Base-by-base conservation (phyloP, 2,888 invertebrate genomes). In the Troilus luridus region DNA sequence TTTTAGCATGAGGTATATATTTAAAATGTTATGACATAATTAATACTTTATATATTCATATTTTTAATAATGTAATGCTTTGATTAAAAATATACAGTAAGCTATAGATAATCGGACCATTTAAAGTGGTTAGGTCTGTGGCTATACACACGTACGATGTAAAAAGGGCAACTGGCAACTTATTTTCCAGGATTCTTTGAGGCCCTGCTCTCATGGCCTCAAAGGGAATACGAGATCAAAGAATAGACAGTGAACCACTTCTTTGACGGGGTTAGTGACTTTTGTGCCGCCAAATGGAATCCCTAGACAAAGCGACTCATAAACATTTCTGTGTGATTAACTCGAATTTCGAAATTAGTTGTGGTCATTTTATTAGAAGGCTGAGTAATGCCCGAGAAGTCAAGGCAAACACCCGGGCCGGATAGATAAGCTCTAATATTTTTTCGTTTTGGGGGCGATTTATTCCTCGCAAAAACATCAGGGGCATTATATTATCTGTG, bases 201-300 rank as follows among this genome's bases (percentile, higher is more conserved):
- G 56, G 0, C 85, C 11, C 7, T 21, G 21, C 54, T 85, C 56
- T 54, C 56, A 85, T 41, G 85, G 85, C 85, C 56, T 85, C 56
- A 85, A 85, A 85, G 85, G n/a, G 85, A 85, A 85, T 85, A 19
- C 1, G 56, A 56, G 19, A 85, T 85, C 85, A 85, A 56, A 56
- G 85, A 10, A 6, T 17, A 27, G 19, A 24, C 81, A 19, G 21
- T 54, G 5, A 9, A 41, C 41, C 2, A 2, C 85, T 85, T 56
- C 85, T 85, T 85, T 85, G 85, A 21, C 21, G 54, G 19, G 54
- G 85, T 85, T 56, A 56, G 11, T 21, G 56, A 85, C 56, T 56
- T 54, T 54, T 21, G 19, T 85, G 21, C 11, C 21, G 5, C 19
- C 56, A 56, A 85, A 85, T 85, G 85, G 85, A 85, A 85, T 56